These are phyloP conservation scores for Papilio polyxenes DNA, from an alignment of 1,140 invertebrate genomes.

Conservation along the genomic window DNA sequence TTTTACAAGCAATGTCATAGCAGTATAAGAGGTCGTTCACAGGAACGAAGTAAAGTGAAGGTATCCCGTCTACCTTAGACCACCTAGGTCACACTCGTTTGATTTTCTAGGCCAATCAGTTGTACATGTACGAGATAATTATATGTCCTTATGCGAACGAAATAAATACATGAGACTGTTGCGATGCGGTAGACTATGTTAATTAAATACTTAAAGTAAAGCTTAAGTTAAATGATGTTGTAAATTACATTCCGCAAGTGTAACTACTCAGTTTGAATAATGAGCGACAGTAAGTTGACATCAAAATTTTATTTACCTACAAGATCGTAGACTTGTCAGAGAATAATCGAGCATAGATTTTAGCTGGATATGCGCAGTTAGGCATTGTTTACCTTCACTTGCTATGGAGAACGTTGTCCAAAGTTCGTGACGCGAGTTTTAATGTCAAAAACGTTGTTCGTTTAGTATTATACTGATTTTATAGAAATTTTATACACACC, in stretches of 20 bases:
- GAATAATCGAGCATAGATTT: slow-evolving; percentile 25
- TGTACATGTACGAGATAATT: slow-evolving; percentile 37
- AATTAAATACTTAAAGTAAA: neutral
- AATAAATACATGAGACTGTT: slow-evolving; percentile 12
- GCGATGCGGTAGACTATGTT: neutral
- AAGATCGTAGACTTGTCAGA: slow-evolving; percentile 15
- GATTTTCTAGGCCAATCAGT: slow-evolving; percentile 69
- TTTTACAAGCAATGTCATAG: neutral
- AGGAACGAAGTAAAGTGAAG: slow-evolving; percentile 61
- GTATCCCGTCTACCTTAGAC: slow-evolving; percentile 73
- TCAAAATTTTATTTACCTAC: slow-evolving; percentile 27
- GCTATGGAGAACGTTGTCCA: slow-evolving; percentile 34
- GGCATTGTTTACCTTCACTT: slow-evolving; percentile 29
- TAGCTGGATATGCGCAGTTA: slow-evolving; percentile 1
- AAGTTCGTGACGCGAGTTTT: slow-evolving; percentile 37
- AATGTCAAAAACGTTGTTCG: slow-evolving; percentile 30
- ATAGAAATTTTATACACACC: slow-evolving; percentile 45
- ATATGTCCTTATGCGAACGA: neutral
- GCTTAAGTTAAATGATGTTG: slow-evolving; percentile 8
- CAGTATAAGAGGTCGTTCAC: neutral
- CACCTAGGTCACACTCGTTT: slow-evolving; percentile 64
- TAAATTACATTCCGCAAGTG: slow-evolving; percentile 14
- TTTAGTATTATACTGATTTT: slow-evolving; percentile 33
- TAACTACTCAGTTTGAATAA: slow-evolving; percentile 9
- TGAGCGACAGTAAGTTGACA: slow-evolving; percentile 20